Evolutionary conservation across 2,888 invertebrate genomes (phyloP).

Genomic region (Luffia ferchaultella): DNA sequence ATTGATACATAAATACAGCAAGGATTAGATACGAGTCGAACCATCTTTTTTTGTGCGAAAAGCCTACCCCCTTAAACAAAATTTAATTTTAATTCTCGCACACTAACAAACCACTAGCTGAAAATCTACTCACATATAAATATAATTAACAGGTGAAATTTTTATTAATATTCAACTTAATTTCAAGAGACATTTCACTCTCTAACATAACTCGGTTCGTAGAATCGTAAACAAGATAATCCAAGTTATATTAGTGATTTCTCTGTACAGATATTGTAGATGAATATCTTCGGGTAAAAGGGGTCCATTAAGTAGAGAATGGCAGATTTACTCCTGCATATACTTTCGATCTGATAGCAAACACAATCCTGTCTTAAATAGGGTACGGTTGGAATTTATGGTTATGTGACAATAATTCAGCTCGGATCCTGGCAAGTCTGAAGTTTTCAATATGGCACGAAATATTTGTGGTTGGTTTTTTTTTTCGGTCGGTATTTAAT

Average conservation of each 20-base stretch:
- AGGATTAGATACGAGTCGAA: no score
- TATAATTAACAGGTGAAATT: neutral
- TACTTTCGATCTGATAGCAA: neutral
- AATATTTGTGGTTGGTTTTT: no score
- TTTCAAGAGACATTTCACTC: no score
- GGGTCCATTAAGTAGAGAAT: neutral
- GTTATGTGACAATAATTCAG: neutral
- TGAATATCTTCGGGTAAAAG: neutral
- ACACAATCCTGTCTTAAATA: neutral
- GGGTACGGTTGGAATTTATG: neutral
- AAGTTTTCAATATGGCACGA: no score
- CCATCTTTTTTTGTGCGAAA: no score
- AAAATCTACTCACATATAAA: neutral
- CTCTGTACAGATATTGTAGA: no score
- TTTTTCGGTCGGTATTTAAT: no score
- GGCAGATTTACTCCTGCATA: neutral
- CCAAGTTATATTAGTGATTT: neutral
- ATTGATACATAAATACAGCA: no score
- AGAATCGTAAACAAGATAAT: neutral
- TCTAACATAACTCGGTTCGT: neutral
- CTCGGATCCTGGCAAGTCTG: neutral
- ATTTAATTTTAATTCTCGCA: no score
- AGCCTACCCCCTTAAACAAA: no score
- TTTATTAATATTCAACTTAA: no score
- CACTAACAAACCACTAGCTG: no score